Base-by-base conservation (phyloP, 2,113 vertebrate genomes). In the Empidonax traillii region DNA sequence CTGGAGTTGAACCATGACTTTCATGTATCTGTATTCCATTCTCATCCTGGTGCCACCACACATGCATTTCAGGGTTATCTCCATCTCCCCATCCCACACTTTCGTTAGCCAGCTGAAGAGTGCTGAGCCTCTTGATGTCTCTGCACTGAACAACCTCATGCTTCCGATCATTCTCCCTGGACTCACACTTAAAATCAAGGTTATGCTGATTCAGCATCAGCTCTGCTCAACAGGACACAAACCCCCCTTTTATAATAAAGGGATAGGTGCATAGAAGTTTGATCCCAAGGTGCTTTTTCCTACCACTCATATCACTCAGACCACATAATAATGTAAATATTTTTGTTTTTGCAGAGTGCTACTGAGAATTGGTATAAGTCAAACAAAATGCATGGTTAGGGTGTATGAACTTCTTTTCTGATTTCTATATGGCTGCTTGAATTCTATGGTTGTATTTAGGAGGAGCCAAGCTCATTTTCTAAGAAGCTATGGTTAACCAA, bases 21-120 rank as follows among this genome's bases (percentile, higher is more conserved):
- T 22, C 9, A 15, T 1, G 1, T 13, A 24, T 11, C 23, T 52
- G 18, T 55, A 6, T 77, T 79, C 33, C 0, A 0, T 49, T 83
- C 39, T 53, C 12, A 3, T 56, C 76, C 59, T 37, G 6, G 35
- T n/a, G 15, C 52, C 7, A 17, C 35, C 12, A 20, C 37, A 55
- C 0, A 1, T 25, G 49, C 22, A 1, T 41, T 56, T 51, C 47
- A 39, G 35, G 10, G 17, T 75, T 88, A 31, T 46, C 10, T 12
- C 7, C 7, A 12, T 31, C 17, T 46, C 51, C 44, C 37, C 1
- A 2, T 58, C 75, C 41, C 27, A 3, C 20, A 6, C 2, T 61
- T 66, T 8, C 39, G 11, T 71, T 66, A 63, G 52, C 30, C 35
- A 10, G 1, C 35, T 53, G 75, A 49, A 52, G 35, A 47, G 21